Evolutionary conservation across 2,888 invertebrate genomes (phyloP), one percentile per base, ranked within the genome.

Genomic region (Rhingia campestris): DNA sequence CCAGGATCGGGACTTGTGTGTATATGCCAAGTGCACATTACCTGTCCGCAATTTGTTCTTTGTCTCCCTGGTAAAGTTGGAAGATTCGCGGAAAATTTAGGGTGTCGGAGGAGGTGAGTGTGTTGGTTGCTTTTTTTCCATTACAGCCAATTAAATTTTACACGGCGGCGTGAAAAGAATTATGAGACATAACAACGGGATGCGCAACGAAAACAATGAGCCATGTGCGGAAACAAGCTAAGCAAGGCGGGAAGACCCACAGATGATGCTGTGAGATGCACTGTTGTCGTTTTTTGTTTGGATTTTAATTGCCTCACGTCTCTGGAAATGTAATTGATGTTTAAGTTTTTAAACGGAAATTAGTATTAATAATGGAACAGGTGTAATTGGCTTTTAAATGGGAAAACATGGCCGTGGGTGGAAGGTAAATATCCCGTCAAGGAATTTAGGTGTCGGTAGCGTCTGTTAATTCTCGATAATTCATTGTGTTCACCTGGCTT

Each of bases 81-180:
- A 67, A 30, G 22, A 77, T 45, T 72, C 4, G 10, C 4, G n/a
- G 9, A 30, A 1, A 4, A 10, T 4, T 49, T 1, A 4, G 14
- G 6, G 22, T 9, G 10, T 49, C 32, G 12, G 6, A 49, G 39
- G 39, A 7, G n/a, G 64, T 45, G 43, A 35, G 53, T 54, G 37
- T 49, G 30, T 30, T 10, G 10, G n/a, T 12, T 35, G 58, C 30
- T 45, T 41, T 59, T 69, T 75, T 80, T 70, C 43, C 76, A 86
- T 86, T 86, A 79, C 81, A 77, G 51, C 76, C 86, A 86, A 86
- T 86, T 86, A 86, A 84, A 86, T 76, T 84, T 82, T 77, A 86
- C 82, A 82, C 63, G 86, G 72, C 86, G 82, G 72, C 86, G 82
- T 86, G 76, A 84, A 81, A 74, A 74, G 82, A 84, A 75, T 86